Base-by-base conservation (phyloP, 2,888 invertebrate species). In the Rhamphomyia laevipes region DNA sequence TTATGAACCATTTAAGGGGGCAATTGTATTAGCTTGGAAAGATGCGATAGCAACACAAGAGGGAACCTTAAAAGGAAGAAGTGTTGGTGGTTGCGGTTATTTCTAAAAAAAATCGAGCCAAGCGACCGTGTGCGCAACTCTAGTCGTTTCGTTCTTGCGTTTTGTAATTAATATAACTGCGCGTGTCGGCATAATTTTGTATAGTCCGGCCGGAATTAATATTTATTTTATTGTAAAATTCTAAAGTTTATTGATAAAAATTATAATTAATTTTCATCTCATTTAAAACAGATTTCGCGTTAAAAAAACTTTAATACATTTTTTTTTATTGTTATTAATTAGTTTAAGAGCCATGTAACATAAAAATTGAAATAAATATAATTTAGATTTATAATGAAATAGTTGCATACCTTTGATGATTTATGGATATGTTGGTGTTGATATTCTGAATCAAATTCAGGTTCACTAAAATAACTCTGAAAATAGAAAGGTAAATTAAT, bases 371-470 rank as follows among this genome's bases (percentile, higher is more conserved):
- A 38, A 38, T 16, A 16, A 16, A 38, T 9, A 17, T 38, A 11
- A 16, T 40, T 38, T 18, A 10, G 15, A 17, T 43, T 4, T 15
- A 30, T 40, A 11, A 21, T 37, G n/a, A 31, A 18, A 46, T 23
- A 3, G 16, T 16, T 17, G 21, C 82, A 77, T 72, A 91, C 91
- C 85, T 91, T 91, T 58, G 87, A n/a, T n/a, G n/a, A 84, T 69
- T 90, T 90, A 68, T 92, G 92, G 58, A 91, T 88, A 71, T 92
- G 91, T 71, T 92, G 91, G 65, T 90, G 88, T 61, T 91, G 90
- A 66, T 88, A 92, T 63, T 92, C 93, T 38, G 91, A 89, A 67
- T 93, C 92, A 60, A 93, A 91, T 68, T 93, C 93, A 1, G 92
- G 92, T 63, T 93, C 93, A 60, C 90, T 91, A 73, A 93, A 93